These are phyloP conservation scores for Calephelis perditalis DNA, from an alignment of 2,888 invertebrate species.

Conservation along the genomic window DNA sequence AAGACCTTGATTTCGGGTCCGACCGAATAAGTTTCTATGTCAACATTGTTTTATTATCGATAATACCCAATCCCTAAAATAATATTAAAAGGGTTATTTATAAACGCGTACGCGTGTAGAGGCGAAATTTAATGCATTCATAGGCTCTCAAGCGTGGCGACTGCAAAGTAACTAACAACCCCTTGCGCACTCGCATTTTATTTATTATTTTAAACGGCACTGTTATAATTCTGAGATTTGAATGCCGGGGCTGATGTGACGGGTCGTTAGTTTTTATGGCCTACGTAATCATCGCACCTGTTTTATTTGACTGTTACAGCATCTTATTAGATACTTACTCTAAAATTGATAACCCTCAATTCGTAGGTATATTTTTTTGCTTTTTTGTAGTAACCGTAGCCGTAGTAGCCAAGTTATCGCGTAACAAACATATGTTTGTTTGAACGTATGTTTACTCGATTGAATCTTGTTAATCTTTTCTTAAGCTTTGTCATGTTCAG, in stretches of 20 bases:
- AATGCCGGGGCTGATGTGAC: slow-evolving; percentile 29
- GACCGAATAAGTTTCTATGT: too few species aligned
- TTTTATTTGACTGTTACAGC: slow-evolving; percentile 26
- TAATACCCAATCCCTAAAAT: slow-evolving; percentile 27
- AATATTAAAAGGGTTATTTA: slow-evolving; percentile 47
- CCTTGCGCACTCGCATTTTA: slow-evolving; percentile 38
- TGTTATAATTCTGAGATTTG: slow-evolving; percentile 53
- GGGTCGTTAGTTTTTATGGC: slow-evolving; percentile 25
- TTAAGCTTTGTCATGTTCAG: too few species aligned
- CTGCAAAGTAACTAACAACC: slow-evolving; percentile 67
- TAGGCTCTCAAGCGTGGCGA: slow-evolving; percentile 70
- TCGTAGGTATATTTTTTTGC: too few species aligned
- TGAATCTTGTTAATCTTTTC: too few species aligned
- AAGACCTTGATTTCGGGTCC: too few species aligned
- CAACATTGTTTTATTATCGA: slow-evolving; percentile 18
- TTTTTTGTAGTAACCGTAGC: too few species aligned
- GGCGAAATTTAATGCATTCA: slow-evolving; percentile 68
- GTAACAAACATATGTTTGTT: too few species aligned
- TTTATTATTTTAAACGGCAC: slow-evolving; percentile 70
- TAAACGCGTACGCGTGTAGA: slow-evolving; percentile 40
- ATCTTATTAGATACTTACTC: not conserved
- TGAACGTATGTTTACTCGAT: too few species aligned
- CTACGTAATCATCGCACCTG: slow-evolving; percentile 33
- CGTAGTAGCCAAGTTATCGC: too few species aligned
- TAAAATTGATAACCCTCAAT: too few species aligned